Base-by-base conservation (phyloP, 2,797 vertebrate species). In the Borostomias antarcticus region DNA sequence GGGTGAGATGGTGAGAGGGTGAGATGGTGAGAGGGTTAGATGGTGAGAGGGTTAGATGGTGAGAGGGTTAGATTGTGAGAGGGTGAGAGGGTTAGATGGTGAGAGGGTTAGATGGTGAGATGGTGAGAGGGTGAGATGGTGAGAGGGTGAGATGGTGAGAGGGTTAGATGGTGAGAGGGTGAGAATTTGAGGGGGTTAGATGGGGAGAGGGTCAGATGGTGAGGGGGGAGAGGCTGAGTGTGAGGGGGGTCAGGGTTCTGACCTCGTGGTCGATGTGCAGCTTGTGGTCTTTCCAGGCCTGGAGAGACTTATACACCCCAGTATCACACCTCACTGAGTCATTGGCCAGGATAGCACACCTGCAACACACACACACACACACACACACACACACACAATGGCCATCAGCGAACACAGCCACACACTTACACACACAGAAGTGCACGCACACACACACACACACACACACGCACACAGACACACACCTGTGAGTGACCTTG, bases 251-350 rank as follows among this genome's bases (percentile, higher is more conserved):
- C 23, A 26, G 19, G 21, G 30, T 29, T 7, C 83, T 78, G 67
- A 96, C 97, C 94, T 98, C 95, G 0, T 98, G 96, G 86, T 98
- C 97, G 0, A 98, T 96, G 76, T 97, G 96, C 51, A 98, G 91
- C 76, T 97, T 98, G 87, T 98, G 97, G 82, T 98, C 97, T 77
- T 97, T 98, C 97, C 96, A 98, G 35, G 97, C 97, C 82, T 97
- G 96, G 64, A 98, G 89, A 11, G 95, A 95, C 81, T 92, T 93
- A 76, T 98, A 98, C 0, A 98, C 82, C 47, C 95, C 93, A 0
- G 86, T 85, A 54, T 98, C 96, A 58, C 97, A 98, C 70, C 93
- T 94, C 37, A 98, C 93, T 0, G 95, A 93, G 50, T 95, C 91
- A 0, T 98, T 98, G 51, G 95, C 86, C 51, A 98, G 85, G 70